Evolutionary conservation across 2,888 invertebrate genomes (phyloP).

Genomic region (Cephus pulcher): DNA sequence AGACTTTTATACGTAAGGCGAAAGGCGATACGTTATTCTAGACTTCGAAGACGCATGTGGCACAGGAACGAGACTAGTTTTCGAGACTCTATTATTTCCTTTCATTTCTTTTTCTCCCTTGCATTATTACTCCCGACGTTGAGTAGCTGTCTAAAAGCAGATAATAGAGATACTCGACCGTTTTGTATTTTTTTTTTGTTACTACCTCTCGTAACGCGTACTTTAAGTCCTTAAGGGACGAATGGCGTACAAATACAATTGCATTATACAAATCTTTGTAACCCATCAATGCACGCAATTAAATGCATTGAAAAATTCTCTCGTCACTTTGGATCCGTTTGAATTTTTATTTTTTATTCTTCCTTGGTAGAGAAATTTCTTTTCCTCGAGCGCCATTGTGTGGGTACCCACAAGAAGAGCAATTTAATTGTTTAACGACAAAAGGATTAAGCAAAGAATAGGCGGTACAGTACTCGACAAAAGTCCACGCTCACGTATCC

Average conservation of each 20-base stretch:
- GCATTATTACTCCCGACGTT: neutral
- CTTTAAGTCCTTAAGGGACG: neutral
- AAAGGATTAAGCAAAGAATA: neutral
- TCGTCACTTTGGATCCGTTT: neutral
- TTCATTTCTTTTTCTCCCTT: neutral
- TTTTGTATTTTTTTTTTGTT: neutral
- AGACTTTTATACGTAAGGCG: neutral
- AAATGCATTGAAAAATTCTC: neutral
- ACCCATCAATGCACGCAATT: neutral
- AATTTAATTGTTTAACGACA: slow-evolving; percentile 1
- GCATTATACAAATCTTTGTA: neutral
- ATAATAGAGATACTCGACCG: neutral
- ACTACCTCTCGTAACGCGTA: neutral
- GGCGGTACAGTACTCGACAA: slow-evolving; percentile 1
- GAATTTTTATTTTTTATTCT: neutral
- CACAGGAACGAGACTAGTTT: neutral
- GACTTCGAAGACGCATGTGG: neutral
- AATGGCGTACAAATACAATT: neutral
- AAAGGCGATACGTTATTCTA: neutral
- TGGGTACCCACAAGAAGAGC: neutral
- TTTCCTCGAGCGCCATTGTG: neutral
- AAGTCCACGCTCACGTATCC: neutral
- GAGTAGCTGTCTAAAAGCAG: neutral
- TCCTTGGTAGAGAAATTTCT: neutral
- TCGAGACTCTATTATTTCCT: neutral